Percentiles rank a stretch among this genome's conserved stretches.
Evolutionary conservation across 2,797 vertebrate species (phyloP).

Genomic region (Pseudochirops corinnae): DNA sequence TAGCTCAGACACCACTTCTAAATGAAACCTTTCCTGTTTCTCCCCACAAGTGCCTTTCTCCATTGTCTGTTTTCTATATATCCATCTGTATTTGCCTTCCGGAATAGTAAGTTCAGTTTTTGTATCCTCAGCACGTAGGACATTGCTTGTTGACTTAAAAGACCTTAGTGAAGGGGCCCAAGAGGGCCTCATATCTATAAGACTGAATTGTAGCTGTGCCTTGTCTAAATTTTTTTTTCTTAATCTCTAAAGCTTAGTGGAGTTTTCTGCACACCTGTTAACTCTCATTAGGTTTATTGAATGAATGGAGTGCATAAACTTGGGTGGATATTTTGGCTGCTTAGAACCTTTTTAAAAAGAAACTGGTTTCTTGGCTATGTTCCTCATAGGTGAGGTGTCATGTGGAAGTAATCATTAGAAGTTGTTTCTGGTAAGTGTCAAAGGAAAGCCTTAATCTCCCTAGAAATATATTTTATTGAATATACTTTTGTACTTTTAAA

Average conservation of each 20-base stretch:
- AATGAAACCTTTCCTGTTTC: background rate
- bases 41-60: background rate
- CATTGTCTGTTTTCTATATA: background rate
- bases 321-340: background rate
- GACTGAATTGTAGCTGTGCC: background rate
- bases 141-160: background rate
- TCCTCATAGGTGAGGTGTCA: background rate
- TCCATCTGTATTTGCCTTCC: background rate
- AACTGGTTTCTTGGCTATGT: background rate
- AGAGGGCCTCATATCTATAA: background rate
- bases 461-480: slow-evolving; percentile 47
- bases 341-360: slow-evolving; percentile 34
- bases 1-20: background rate
- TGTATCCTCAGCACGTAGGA: background rate
- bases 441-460: slow-evolving; percentile 25
- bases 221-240: background rate
- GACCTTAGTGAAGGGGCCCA: background rate
- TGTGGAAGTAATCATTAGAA: background rate
- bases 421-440: background rate
- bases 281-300: background rate
- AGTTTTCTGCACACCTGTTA: background rate
- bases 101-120: background rate
- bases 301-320: background rate
- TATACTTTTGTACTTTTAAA: background rate
- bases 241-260: background rate